Conservation (phyloP, 2,888 invertebrate species). For the Idaea dimidiata region DNA sequence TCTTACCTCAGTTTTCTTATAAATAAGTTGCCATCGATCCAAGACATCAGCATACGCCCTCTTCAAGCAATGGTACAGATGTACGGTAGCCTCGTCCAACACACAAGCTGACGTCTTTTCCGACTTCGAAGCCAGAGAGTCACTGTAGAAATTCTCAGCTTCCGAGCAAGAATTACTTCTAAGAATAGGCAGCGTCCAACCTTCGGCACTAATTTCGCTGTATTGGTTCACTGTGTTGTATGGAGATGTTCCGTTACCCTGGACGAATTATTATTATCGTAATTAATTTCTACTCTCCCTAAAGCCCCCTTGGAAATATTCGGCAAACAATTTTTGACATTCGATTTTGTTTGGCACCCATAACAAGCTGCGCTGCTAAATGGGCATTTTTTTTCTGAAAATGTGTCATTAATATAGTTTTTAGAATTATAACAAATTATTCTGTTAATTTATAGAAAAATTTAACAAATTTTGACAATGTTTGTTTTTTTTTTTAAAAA, state of each 20-base stretch:
- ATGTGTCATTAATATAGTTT: too few relatives aligned
- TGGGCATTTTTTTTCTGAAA: too few relatives aligned
- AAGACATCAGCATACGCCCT: constrained; percentile 93
- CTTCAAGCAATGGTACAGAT: constrained; percentile 91
- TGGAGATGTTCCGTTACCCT: constrained; percentile 88
- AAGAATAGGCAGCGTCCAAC: constrained; percentile 87
- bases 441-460: too few relatives aligned
- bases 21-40: constrained; percentile 90
- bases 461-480: too few relatives aligned
- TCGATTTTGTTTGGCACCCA: too few relatives aligned
- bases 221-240: constrained; percentile 92
- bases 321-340: too few relatives aligned
- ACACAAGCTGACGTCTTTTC: constrained; percentile 64
- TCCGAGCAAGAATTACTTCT: constrained; percentile 94
- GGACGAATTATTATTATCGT: constrained; percentile 20
- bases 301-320: too few relatives aligned
- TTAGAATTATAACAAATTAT: too few relatives aligned
- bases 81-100: constrained; percentile 68
- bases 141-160: constrained; percentile 85
- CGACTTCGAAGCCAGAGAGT: constrained; percentile 59
- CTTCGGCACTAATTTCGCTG: constrained; percentile 87
- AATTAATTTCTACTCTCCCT: neutral
- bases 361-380: too few relatives aligned
- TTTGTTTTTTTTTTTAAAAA: too few relatives aligned
- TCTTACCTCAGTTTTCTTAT: constrained; percentile 88